Percentiles rank a stretch among this genome's conserved stretches.
Evolutionary conservation across 2,113 vertebrate species (phyloP).

Genomic region (Pteropus alecto): DNA sequence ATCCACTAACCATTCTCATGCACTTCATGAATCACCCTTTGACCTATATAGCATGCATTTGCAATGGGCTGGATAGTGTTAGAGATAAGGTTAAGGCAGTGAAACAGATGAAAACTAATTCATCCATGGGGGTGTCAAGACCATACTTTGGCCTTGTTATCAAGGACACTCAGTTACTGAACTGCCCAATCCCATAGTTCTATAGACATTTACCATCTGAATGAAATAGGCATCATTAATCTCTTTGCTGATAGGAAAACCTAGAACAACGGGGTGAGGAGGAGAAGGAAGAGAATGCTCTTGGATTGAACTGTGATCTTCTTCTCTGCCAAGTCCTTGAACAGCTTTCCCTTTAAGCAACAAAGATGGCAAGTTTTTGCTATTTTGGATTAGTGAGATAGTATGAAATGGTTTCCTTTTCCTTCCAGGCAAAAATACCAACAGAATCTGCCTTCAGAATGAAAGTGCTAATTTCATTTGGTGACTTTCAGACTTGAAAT

Average conservation of each 20-base stretch:
- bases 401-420: slow-evolving; percentile 56
- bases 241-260: not conserved
- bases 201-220: not conserved
- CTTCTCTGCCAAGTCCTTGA: not conserved
- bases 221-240: not conserved
- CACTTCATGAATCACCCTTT: not conserved
- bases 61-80: not conserved
- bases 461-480: slow-evolving; percentile 57
- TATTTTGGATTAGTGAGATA: slow-evolving; percentile 66
- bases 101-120: not conserved
- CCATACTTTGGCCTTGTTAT: not conserved
- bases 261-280: not conserved
- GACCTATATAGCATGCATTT: not conserved
- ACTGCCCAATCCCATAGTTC: not conserved
- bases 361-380: slow-evolving; percentile 54
- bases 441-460: not conserved
- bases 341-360: slow-evolving; percentile 43
- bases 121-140: not conserved
- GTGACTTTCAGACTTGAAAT: slow-evolving; percentile 22
- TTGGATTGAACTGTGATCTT: not conserved
- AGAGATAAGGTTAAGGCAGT: not conserved
- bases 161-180: not conserved
- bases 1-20: not conserved
- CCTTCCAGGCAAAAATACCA: slow-evolving; percentile 65
- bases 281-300: not conserved